phyloP scores from a whole-genome alignment of 2,113 vertebrate species.

The Fulmarus glacialis region DNA sequence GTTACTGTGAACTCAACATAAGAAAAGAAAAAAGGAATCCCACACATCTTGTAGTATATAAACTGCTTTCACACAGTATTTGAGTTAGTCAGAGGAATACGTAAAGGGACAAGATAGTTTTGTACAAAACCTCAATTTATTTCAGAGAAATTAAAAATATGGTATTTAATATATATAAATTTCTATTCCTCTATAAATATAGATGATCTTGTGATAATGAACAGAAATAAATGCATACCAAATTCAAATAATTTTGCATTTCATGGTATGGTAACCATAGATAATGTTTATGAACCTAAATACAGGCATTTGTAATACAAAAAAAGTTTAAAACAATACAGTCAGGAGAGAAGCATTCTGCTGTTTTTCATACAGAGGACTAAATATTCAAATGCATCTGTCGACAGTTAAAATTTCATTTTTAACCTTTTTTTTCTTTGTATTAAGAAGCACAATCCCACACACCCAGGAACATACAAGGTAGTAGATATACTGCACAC shows the following conservation, averaged over 20 bases:
- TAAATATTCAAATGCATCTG: conserved; percentile 72
- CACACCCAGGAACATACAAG: conserved; percentile 8
- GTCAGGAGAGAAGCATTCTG: conserved; percentile 57
- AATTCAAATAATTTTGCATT: conserved; percentile 82
- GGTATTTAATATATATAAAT: conserved; percentile 89
- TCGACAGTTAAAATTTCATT: conserved; percentile 49
- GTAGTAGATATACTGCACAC: background rate
- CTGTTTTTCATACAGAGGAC: conserved; percentile 70
- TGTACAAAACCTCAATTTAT: conserved; percentile 89
- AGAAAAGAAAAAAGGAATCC: conserved; percentile 38
- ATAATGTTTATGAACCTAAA: conserved; percentile 75
- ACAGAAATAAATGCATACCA: conserved; percentile 89
- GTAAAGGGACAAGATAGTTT: conserved; percentile 70
- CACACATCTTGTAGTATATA: conserved; percentile 6
- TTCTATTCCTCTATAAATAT: conserved; percentile 96
- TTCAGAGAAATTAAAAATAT: conserved; percentile 91
- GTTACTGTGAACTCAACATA: conserved; percentile 5
- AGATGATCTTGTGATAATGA: conserved; percentile 89
- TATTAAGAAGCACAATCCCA: conserved; percentile 2
- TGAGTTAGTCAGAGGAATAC: conserved; percentile 48
- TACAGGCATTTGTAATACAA: conserved; percentile 70
- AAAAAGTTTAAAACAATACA: conserved; percentile 74
- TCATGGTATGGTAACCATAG: conserved; percentile 74
- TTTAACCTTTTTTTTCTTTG: conserved; percentile 18
- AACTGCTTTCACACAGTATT: conserved; percentile 22